Evolutionary conservation across 2,888 invertebrate genomes (phyloP).

Genomic region (Sicus ferrugineus): DNA sequence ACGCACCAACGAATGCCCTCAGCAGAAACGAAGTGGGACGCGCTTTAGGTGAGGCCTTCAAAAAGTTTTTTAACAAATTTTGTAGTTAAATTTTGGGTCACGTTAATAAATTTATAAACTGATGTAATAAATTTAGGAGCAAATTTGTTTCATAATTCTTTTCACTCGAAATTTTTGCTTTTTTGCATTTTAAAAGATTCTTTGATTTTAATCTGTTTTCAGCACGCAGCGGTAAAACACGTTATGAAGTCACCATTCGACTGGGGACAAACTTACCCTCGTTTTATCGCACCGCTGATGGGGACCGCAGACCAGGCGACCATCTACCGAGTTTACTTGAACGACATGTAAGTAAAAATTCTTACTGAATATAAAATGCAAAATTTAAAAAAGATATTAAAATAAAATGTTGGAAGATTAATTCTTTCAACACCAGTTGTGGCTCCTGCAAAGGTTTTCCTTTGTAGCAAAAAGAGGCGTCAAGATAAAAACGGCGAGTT

Average conservation of each 20-base stretch:
- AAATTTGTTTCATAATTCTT: neutral
- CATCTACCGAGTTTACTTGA: constrained; percentile 59
- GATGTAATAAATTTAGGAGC: neutral
- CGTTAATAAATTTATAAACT: too few species aligned
- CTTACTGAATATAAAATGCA: too few species aligned
- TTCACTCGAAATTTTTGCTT: neutral
- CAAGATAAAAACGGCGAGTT: too few species aligned
- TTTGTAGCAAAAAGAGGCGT: too few species aligned
- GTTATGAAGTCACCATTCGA: constrained; percentile 63
- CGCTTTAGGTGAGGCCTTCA: constrained; percentile 28
- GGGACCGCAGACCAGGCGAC: constrained; percentile 49
- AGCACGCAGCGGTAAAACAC: constrained; percentile 61
- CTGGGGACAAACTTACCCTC: constrained; percentile 62
- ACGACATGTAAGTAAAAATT: constrained; percentile 61
- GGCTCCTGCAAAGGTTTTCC: too few species aligned
- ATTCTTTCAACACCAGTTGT: too few species aligned
- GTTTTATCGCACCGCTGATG: constrained; percentile 57
- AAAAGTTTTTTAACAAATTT: too few species aligned
- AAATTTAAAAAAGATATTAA: neutral
- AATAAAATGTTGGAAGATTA: too few species aligned
- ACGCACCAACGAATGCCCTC: constrained; percentile 26
- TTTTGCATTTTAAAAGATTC: too few species aligned
- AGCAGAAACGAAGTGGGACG: neutral
- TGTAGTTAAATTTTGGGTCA: too few species aligned
- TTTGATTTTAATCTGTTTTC: too few species aligned